A percentile compares a stretch with the other conserved stretches of the same genome.
Evolutionary conservation across 2,888 invertebrate species (phyloP).

Genomic region (Latheticus oryzae): DNA sequence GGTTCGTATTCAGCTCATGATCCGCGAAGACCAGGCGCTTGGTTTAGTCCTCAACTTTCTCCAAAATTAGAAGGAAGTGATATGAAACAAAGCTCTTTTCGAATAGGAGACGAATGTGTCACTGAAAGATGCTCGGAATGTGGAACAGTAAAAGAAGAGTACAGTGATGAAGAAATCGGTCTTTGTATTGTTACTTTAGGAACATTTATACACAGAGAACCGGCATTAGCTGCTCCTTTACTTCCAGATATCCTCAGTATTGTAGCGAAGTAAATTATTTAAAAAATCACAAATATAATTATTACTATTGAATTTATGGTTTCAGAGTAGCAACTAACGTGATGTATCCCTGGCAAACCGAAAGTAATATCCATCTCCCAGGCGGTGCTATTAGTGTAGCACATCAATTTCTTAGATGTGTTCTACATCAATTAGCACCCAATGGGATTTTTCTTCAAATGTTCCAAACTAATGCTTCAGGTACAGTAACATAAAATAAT

Average conservation of each 20-base stretch:
- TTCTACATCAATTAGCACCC: constrained; percentile 95
- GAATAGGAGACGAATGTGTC: constrained; percentile 79
- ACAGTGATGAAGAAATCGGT: constrained; percentile 96
- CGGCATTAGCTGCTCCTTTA: constrained; percentile 92
- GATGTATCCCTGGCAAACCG: constrained; percentile 90
- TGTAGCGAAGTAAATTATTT: constrained; percentile 89
- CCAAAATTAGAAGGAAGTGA: constrained; percentile 60
- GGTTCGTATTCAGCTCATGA: constrained; percentile 69
- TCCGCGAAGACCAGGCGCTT: constrained; percentile 69
- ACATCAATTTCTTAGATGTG: constrained; percentile 95
- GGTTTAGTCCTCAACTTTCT: constrained; percentile 65
- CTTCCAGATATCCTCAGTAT: constrained; percentile 91
- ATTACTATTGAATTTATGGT: constrained; percentile 34
- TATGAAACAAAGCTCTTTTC: constrained; percentile 72
- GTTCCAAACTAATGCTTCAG: constrained; percentile 89
- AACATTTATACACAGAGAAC: constrained; percentile 96
- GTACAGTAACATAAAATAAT: constrained; percentile 65
- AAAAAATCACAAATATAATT: too few species aligned
- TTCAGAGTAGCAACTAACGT: constrained; percentile 80
- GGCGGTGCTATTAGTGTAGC: constrained; percentile 96
- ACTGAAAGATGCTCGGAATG: constrained; percentile 89
- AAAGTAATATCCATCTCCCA: constrained; percentile 88
- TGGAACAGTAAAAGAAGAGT: constrained; percentile 88
- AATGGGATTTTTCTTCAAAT: constrained; percentile 97
- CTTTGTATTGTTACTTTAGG: constrained; percentile 93